A percentile compares a stretch with the other conserved stretches of the same genome.
Evolutionary conservation across 2,797 vertebrate genomes (phyloP).

Genomic region (Pelodytes ibericus): DNA sequence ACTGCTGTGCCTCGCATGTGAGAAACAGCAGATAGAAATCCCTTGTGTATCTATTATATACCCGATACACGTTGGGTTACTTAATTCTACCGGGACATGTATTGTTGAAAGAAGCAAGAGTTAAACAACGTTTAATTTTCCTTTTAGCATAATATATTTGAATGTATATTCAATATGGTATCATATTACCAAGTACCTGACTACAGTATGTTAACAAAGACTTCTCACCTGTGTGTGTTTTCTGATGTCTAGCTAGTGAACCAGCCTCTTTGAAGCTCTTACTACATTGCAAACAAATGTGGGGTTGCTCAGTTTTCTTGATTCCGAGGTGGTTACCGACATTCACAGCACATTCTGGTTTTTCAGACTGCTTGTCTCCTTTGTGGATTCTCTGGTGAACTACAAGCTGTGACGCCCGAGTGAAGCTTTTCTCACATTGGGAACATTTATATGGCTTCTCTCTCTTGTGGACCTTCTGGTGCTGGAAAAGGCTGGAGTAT

Average conservation of each 20-base stretch:
- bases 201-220: background rate
- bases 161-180: too few species aligned
- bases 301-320: background rate
- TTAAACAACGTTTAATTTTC: too few species aligned
- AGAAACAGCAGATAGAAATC: too few species aligned
- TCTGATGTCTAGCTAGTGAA: slow-evolving; percentile 11
- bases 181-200: too few species aligned
- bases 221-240: slow-evolving; percentile 14
- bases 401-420: slow-evolving; percentile 33
- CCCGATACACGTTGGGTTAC: too few species aligned
- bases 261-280: background rate
- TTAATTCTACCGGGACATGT: too few species aligned
- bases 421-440: slow-evolving; percentile 44
- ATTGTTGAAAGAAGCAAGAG: too few species aligned
- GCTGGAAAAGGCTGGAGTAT: slow-evolving; percentile 48
- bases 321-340: background rate
- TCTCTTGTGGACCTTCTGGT: slow-evolving; percentile 49
- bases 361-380: background rate
- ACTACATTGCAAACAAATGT: background rate
- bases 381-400: slow-evolving; percentile 23
- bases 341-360: background rate
- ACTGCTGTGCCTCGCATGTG: too few species aligned
- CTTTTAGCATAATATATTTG: too few species aligned
- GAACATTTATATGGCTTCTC: slow-evolving; percentile 33
- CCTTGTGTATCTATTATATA: too few species aligned